Evolutionary conservation across 1,140 invertebrate genomes (phyloP).

Genomic region (Drosophila simulans): DNA sequence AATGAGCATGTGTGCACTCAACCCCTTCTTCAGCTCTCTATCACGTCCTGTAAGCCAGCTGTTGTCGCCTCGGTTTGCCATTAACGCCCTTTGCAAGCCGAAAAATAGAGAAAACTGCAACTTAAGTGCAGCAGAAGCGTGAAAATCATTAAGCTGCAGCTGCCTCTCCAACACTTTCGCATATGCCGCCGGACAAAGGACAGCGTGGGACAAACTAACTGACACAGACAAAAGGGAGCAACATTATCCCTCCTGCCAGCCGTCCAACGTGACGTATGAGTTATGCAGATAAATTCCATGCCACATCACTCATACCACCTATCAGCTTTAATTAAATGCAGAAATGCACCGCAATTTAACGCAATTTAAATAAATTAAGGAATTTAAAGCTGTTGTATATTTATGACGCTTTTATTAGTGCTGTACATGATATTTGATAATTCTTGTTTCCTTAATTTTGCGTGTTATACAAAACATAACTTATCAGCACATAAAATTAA

Average conservation of each 20-base stretch:
- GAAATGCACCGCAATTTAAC: slow-evolving; percentile 23
- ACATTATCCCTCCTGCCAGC: slow-evolving; percentile 32
- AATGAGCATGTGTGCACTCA: slow-evolving; percentile 59
- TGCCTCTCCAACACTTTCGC: slow-evolving; percentile 28
- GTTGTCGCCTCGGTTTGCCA: slow-evolving; percentile 74
- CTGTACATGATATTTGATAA: too few species aligned
- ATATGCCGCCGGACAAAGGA: slow-evolving; percentile 15
- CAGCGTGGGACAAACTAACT: slow-evolving; percentile 16
- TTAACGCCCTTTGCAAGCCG: slow-evolving; percentile 54
- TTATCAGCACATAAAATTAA: too few species aligned
- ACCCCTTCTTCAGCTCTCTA: slow-evolving; percentile 2
- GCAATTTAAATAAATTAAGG: slow-evolving; percentile 1
- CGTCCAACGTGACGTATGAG: slow-evolving; percentile 70
- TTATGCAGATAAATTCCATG: slow-evolving; percentile 67
- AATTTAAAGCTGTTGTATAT: background rate
- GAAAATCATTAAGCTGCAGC: slow-evolving; percentile 78
- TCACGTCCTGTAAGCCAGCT: slow-evolving; percentile 33
- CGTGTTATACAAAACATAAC: too few species aligned
- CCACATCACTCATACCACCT: slow-evolving; percentile 64
- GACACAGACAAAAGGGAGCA: slow-evolving; percentile 17
- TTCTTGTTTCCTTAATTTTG: too few species aligned
- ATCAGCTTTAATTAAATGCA: slow-evolving; percentile 58
- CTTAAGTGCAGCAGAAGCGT: slow-evolving; percentile 71
- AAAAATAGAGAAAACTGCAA: slow-evolving; percentile 56
- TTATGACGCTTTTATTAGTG: too few species aligned